Percentiles rank a stretch among this genome's conserved stretches.
Evolutionary conservation across 1,140 invertebrate species (phyloP).

Genomic region (Pectinophora gossypiella): DNA sequence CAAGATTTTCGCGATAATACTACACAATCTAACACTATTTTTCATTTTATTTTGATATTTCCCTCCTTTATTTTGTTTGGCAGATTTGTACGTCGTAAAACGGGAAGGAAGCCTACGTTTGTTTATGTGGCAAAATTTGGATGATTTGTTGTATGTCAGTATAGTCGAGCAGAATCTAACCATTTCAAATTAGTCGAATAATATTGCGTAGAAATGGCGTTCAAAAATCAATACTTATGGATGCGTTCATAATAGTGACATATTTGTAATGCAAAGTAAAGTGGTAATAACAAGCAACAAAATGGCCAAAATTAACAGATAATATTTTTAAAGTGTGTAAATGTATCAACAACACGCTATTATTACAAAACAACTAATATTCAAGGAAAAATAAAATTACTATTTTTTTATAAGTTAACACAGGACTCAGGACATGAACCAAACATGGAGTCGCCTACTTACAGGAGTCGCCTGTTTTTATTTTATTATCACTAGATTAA

Average conservation of each 20-base stretch:
- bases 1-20: neutral
- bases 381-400: too few relatives aligned
- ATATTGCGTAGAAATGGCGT: constrained; percentile 35
- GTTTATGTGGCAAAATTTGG: neutral
- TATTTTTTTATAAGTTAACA: too few relatives aligned
- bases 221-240: constrained; percentile 23
- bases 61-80: constrained; percentile 24
- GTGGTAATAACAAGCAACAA: too few relatives aligned
- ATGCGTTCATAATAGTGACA: neutral
- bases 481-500: too few relatives aligned
- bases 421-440: too few relatives aligned
- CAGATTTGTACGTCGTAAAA: constrained; percentile 10
- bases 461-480: too few relatives aligned
- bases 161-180: neutral
- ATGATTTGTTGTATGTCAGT: neutral
- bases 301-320: too few relatives aligned
- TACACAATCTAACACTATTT: neutral
- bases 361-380: too few relatives aligned
- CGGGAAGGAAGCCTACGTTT: constrained; percentile 8
- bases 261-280: too few relatives aligned
- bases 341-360: too few relatives aligned
- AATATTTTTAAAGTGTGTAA: too few relatives aligned
- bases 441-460: too few relatives aligned
- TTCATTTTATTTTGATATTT: constrained; percentile 25
- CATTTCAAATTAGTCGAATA: constrained; percentile 15